Base-by-base conservation (phyloP, 2,888 invertebrate species). In the Eulithis prunata region DNA sequence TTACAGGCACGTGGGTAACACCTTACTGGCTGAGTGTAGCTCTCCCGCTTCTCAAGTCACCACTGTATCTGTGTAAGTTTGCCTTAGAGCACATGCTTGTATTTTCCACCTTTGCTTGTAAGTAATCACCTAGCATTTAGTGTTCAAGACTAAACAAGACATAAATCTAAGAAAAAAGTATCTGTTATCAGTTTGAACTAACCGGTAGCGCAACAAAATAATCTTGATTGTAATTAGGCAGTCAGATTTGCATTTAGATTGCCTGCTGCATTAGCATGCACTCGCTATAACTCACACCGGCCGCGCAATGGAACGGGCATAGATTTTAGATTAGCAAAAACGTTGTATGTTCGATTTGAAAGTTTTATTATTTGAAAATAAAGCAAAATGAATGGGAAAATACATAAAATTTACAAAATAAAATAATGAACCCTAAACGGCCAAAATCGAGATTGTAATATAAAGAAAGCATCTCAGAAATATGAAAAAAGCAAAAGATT, bases 241-340 rank as follows among this genome's bases (percentile, higher is more conserved):
- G 76, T 80, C 78, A 84, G 86, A 88, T 89, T 85, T 82, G 80
- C 85, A 86, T 86, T 84, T 85, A 87, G 89, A 90, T 89, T 81
- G 78, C 73, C n/a, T 68, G 59, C 57, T 67, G 74, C 74, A 88
- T 89, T 88, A 83, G 83, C 89, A 89, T 90, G 83, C 84, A 74
- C 81, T 57, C 45, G 71, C 70, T 55, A 74, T 71, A 74, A 74
- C 62, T 72, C 70, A 74, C 68, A 54, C 32, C 53, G 55, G 47
- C 21, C 71, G 64, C 60, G 64, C 71, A 64, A 65, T 69, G 69
- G 68, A 69, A 60, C 66, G 64, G 46, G 49, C 66, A 57, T 82
- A 82, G 82, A 84, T 84, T 77, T 74, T 77, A 82, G 88, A 89
- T 89, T 87, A 88, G 83, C 84, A 82, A 88, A 87, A 88, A 87